Evolutionary conservation across 2,797 vertebrate genomes (phyloP), one percentile per base, ranked within the genome.

Genomic region (Muscicapa striata): DNA sequence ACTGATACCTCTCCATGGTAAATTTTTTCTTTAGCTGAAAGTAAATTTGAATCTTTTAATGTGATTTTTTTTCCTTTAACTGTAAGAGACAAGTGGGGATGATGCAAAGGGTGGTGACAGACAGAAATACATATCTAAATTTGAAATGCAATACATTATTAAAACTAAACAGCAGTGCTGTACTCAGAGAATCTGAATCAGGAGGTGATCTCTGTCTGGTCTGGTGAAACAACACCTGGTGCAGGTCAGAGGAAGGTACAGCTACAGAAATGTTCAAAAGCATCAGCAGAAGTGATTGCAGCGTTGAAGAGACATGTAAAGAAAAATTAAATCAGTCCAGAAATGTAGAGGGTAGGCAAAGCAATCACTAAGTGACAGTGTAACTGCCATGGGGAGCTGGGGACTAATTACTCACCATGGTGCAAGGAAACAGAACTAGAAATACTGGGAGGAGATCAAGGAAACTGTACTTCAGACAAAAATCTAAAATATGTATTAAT

Each of bases 341-440:
- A 80, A 75, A 80, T 45, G 29, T n/a, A 61, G 88, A 64, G 79
- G 51, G 66, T 52, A 89, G 87, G 75, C 61, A 85, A 81, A 77
- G 49, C 55, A 67, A 76, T 74, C 77, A 36, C 81, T 46, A n/a
- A 82, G 80, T 93, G 94, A 90, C 63, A 76, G 23, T n/a, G 21
- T 63, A 91, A 57, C 76, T 90, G 93, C 89, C 77, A 4, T 0
- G 45, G 83, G 85, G 84, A 91, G 49, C 6, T 84, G 81, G 75
- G 90, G 83, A 78, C 66, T 90, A 66, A 92, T 91, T 93, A 83
- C 59, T 93, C 72, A 78, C 84, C 54, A 27, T 59, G 51, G 83
- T 72, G 74, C 77, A 84, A 87, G 45, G 74, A 90, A 88, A 88
- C 52, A 94, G 55, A 87, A 55, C 45, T 32, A 58, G 69, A 87